Conservation (phyloP, 2,888 invertebrate genomes). For the Drosophila tripunctata region DNA sequence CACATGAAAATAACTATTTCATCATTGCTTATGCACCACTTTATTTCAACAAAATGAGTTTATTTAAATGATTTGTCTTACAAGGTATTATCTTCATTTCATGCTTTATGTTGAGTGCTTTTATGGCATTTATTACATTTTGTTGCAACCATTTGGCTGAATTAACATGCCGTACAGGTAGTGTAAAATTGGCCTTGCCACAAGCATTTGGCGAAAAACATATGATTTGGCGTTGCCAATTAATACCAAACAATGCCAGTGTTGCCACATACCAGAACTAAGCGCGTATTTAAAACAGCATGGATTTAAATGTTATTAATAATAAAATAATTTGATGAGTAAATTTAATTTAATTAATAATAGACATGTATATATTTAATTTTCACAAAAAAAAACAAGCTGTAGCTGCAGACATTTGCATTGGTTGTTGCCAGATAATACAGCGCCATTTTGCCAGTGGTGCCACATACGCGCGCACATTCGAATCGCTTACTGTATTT, state of each 20-base stretch:
- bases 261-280: slow-evolving; percentile 6
- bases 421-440: no score
- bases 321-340: no score
- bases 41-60: no score
- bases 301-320: not conserved
- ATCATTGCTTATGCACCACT: no score
- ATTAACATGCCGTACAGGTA: slow-evolving; percentile 6
- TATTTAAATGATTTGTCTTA: no score
- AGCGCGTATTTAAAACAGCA: not conserved
- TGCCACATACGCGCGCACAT: slow-evolving; percentile 9
- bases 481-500: not conserved
- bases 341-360: no score
- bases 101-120: no score
- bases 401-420: no score
- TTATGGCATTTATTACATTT: no score
- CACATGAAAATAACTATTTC: not conserved
- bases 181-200: slow-evolving; percentile 31
- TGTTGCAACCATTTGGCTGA: not conserved
- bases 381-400: no score
- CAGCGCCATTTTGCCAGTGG: not conserved
- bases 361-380: no score
- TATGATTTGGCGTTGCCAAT: slow-evolving; percentile 35
- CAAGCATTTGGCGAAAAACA: slow-evolving; percentile 9
- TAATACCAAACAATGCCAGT: not conserved
- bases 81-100: no score